These are phyloP conservation scores for Germaria angustata DNA, from an alignment of 2,888 invertebrate genomes.

Conservation along the genomic window DNA sequence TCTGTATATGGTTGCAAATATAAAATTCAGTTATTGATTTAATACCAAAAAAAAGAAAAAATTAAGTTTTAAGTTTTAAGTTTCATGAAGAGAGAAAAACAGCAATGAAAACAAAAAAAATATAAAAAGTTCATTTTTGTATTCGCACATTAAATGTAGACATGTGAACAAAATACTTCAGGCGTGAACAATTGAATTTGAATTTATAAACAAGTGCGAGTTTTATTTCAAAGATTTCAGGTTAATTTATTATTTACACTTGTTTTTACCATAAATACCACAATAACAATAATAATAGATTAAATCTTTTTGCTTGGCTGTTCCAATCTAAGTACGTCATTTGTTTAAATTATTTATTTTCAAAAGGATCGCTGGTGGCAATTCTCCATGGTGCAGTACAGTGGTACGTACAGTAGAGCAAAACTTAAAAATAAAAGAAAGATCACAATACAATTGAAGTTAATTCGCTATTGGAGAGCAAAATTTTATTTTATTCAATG, in stretches of 20 bases:
- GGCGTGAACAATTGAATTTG: conserved; percentile 40
- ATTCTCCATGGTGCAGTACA: too few relatives aligned
- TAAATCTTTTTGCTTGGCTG: too few relatives aligned
- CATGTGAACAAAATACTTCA: conserved; percentile 35
- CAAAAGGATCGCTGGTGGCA: too few relatives aligned
- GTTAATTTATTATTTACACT: conserved; percentile 20
- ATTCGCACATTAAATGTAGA: background rate
- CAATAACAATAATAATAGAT: too few relatives aligned
- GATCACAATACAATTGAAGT: too few relatives aligned
- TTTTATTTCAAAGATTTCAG: conserved; percentile 9
- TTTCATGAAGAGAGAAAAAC: conserved; percentile 2
- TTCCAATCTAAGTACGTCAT: too few relatives aligned
- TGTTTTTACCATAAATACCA: too few relatives aligned
- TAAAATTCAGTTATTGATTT: background rate
- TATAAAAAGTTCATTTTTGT: conserved; percentile 8
- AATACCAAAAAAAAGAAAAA: background rate
- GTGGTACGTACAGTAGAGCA: too few relatives aligned
- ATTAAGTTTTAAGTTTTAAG: background rate
- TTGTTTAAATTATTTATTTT: too few relatives aligned
- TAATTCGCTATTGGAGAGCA: too few relatives aligned
- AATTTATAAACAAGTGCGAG: background rate
- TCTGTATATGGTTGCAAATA: background rate
- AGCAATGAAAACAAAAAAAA: background rate
- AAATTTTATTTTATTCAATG: too few relatives aligned
- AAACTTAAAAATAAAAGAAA: too few relatives aligned